phyloP scores from a whole-genome alignment of 2,113 vertebrate species.

The Okapia johnstoni region DNA sequence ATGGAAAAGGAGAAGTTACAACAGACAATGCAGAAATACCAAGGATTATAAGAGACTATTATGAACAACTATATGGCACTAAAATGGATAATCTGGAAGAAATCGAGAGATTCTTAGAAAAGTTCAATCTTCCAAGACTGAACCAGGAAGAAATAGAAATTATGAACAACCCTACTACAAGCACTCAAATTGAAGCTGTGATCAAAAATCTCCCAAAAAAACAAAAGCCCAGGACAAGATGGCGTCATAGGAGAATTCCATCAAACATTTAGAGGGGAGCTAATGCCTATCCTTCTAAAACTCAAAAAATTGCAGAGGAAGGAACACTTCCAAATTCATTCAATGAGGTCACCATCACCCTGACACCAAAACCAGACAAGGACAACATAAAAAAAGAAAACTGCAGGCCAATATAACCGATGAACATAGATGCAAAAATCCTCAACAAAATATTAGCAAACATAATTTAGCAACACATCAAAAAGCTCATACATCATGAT shows the following conservation, averaged over 20 bases:
- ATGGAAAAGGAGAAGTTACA: background rate
- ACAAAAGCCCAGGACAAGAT: background rate
- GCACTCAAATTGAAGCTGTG: background rate
- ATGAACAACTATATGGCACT: background rate
- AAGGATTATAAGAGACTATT: background rate
- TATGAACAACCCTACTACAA: background rate
- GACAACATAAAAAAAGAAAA: background rate
- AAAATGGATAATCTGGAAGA: background rate
- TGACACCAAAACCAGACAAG: background rate
- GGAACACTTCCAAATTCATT: background rate
- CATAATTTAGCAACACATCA: background rate
- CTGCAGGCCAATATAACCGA: background rate
- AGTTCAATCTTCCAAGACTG: background rate
- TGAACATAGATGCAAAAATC: background rate
- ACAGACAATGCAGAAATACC: background rate
- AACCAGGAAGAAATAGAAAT: background rate
- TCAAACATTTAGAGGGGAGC: background rate
- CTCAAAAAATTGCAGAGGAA: background rate
- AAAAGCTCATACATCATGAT: background rate
- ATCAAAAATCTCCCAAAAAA: background rate
- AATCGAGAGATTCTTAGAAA: background rate
- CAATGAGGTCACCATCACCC: background rate
- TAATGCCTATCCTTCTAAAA: background rate
- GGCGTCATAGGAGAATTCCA: background rate
- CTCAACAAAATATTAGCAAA: background rate